Evolutionary conservation across 2,888 invertebrate genomes (phyloP).

Genomic region (Ophonus ardosiacus): DNA sequence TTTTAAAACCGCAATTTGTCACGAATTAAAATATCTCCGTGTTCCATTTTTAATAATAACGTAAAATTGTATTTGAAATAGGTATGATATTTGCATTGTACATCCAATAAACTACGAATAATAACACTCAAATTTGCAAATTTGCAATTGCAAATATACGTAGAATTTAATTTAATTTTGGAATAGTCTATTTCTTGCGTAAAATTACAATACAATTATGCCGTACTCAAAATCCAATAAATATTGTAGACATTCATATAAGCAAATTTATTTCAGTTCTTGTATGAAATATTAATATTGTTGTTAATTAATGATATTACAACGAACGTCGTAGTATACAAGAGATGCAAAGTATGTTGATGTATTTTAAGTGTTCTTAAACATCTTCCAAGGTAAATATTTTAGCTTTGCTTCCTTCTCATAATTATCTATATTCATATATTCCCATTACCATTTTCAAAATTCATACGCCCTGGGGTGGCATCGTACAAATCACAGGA

Average conservation of each 20-base stretch:
- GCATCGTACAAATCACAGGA: conserved; percentile 6
- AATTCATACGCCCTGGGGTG: neutral
- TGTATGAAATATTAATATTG: neutral
- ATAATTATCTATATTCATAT: conserved; percentile 5
- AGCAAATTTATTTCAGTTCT: neutral
- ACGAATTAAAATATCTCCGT: no score
- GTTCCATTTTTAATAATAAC: no score
- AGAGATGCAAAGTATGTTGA: neutral
- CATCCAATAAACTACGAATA: no score
- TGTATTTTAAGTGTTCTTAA: neutral
- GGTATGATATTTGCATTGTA: no score
- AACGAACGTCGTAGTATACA: neutral
- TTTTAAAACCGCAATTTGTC: no score
- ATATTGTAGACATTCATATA: neutral
- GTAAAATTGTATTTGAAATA: no score
- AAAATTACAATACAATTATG: no score
- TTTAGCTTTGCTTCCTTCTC: neutral
- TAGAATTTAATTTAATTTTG: no score
- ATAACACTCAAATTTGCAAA: no score
- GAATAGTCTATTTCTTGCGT: no score
- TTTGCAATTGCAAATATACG: no score
- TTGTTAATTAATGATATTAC: neutral
- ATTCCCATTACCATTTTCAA: conserved; percentile 29
- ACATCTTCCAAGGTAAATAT: neutral
- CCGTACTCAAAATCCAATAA: neutral